A percentile compares a stretch with the other conserved stretches of the same genome.
phyloP scores from a whole-genome alignment of 2,888 invertebrate genomes.

The Andrena trimmerana region DNA sequence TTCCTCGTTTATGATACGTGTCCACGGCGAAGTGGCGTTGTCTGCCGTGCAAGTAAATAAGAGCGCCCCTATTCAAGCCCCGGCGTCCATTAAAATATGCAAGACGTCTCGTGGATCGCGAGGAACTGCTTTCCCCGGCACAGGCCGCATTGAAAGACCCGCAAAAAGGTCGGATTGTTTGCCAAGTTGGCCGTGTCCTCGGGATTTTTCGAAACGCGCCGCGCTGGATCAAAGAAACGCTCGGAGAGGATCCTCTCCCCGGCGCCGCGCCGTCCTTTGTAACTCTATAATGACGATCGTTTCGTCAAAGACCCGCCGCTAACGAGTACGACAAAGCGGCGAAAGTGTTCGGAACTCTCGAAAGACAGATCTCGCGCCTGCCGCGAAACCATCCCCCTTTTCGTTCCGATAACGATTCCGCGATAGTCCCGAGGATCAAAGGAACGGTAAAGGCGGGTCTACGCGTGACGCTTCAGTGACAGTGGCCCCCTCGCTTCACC shows the following conservation, averaged over 20 bases:
- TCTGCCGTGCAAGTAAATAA: neutral
- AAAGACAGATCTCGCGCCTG: conserved; percentile 2
- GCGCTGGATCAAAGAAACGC: conserved; percentile 5
- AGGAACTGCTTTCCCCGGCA: neutral
- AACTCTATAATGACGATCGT: conserved; percentile 45
- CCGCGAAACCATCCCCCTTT: neutral
- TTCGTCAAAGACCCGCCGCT: conserved; percentile 15
- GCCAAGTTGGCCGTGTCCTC: neutral
- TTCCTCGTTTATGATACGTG: neutral
- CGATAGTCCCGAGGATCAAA: neutral
- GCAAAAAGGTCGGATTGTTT: conserved; percentile 7
- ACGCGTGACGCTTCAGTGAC: no score
- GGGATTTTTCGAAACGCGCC: conserved; percentile 4
- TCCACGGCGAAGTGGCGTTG: neutral
- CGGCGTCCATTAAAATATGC: neutral
- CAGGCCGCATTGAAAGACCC: neutral
- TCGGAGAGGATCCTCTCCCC: neutral
- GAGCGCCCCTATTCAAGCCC: neutral
- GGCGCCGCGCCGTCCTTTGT: neutral
- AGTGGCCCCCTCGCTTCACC: no score
- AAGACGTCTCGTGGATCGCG: neutral
- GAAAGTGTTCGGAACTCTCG: neutral
- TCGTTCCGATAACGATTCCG: neutral
- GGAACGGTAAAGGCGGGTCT: neutral
- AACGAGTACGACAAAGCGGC: neutral